Conservation (phyloP, 2,113 vertebrate species). For the Tetrax tetrax region DNA sequence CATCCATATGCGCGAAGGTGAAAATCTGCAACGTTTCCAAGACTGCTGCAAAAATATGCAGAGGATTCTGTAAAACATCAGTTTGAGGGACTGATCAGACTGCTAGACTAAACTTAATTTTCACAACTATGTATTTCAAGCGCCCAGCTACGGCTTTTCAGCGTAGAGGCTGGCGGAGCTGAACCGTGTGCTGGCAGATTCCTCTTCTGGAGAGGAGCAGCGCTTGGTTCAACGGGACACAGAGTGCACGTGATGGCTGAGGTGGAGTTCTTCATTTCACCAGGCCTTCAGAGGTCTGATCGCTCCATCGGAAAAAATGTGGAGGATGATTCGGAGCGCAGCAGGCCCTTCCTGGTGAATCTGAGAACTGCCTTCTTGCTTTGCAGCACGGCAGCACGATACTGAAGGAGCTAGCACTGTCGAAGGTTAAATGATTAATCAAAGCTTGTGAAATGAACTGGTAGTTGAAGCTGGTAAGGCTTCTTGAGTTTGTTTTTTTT, state of each 20-base stretch:
- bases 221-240: no score
- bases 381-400: not conserved
- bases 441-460: not conserved
- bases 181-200: rapidly evolving
- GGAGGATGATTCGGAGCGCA: not conserved
- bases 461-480: not conserved
- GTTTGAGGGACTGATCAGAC: not conserved
- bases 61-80: not conserved
- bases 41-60: not conserved
- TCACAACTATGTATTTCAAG: no score
- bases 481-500: no score
- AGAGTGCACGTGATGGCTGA: rapidly evolving
- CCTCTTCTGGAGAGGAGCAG: not conserved
- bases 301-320: rapidly evolving
- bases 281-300: not conserved
- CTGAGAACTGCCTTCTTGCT: not conserved
- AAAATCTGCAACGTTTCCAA: not conserved
- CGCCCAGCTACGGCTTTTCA: no score
- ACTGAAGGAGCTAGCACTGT: not conserved
- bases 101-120: no score
- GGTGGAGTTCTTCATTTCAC: not conserved
- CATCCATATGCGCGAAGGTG: rapidly evolving
- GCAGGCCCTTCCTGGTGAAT: not conserved
- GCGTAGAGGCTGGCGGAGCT: rapidly evolving
- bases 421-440: not conserved